phyloP scores from a whole-genome alignment of 2,797 vertebrate genomes.

The Streptopelia turtur region DNA sequence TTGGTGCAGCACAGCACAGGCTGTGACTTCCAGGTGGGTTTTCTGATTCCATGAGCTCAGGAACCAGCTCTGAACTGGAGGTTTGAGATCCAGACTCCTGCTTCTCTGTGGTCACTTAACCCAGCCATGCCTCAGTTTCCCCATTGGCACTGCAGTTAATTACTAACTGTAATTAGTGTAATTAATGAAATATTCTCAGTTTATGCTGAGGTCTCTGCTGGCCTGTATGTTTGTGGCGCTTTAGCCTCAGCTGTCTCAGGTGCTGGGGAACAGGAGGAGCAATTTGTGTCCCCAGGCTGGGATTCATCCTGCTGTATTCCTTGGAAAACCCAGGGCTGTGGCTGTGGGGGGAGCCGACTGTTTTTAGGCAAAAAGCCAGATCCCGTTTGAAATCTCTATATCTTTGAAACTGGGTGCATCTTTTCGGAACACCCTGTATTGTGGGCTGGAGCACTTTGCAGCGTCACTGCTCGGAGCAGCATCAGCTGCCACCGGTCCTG shows the following conservation, averaged over 20 bases:
- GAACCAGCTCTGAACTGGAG: background rate
- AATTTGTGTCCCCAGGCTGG: background rate
- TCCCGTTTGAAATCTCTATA: no score
- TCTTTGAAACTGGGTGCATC: no score
- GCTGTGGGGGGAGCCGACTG: fast-evolving
- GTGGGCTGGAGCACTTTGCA: fast-evolving
- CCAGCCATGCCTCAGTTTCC: background rate
- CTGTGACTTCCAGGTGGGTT: background rate
- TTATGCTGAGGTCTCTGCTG: background rate
- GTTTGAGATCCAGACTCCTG: fast-evolving
- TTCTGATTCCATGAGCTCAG: background rate
- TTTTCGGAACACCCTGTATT: no score
- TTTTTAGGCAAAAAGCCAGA: fast-evolving
- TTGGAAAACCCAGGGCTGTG: background rate
- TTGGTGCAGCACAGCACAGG: fast-evolving
- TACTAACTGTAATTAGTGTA: background rate
- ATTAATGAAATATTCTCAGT: background rate
- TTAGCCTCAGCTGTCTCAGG: background rate
- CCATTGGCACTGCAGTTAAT: background rate
- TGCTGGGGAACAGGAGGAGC: background rate
- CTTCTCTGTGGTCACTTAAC: background rate
- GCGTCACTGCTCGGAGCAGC: background rate
- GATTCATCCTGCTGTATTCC: background rate
- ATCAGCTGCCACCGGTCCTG: background rate
- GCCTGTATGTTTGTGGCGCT: fast-evolving